Conservation (phyloP, 2,113 vertebrate genomes). For the Paratilapia polleni region DNA sequence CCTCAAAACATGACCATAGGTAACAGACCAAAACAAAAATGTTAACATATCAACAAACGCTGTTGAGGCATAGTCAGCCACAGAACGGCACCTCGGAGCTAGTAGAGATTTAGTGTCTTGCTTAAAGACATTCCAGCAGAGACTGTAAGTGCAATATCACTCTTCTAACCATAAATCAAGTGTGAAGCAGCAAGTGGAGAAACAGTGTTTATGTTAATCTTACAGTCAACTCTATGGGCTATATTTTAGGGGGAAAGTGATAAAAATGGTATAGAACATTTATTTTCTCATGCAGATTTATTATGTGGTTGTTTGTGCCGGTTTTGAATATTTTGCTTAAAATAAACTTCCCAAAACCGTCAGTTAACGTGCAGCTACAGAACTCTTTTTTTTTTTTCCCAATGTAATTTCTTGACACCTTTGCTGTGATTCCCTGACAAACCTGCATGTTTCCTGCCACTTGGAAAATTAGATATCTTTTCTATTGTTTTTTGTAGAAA, state of each 20-base stretch:
- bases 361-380: not conserved
- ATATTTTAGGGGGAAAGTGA: not conserved
- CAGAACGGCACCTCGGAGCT: not conserved
- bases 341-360: not conserved
- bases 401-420: not conserved
- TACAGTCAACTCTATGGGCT: not conserved
- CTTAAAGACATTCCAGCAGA: not conserved
- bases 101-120: not conserved
- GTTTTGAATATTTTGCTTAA: not conserved
- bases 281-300: conserved; percentile 1
- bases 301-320: not conserved
- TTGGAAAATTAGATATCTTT: not conserved
- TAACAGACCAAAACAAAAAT: not conserved
- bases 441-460: not conserved
- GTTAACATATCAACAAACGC: not conserved
- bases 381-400: not conserved
- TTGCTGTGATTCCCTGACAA: not conserved
- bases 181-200: not conserved
- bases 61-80: not conserved
- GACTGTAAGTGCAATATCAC: not conserved
- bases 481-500: not conserved
- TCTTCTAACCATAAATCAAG: not conserved
- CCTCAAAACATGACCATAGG: not conserved
- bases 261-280: not conserved
- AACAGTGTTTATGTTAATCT: not conserved